Base-by-base conservation (phyloP, 2,113 vertebrate species). In the Nettapus auritus region DNA sequence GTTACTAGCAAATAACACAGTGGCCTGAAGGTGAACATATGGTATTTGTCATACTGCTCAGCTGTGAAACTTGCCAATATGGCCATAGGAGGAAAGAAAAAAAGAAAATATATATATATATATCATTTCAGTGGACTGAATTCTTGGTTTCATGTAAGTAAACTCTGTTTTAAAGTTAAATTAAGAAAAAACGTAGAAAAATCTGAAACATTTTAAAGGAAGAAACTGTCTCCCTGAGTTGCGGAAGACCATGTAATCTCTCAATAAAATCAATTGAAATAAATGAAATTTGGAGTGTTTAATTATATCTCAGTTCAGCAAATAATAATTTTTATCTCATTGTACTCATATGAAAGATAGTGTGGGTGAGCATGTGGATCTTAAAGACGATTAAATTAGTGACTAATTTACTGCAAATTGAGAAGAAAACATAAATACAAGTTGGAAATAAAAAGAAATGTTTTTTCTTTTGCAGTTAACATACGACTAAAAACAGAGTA, bases 1-100 rank as follows among this genome's bases (percentile, higher is more conserved):
- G 71, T 94, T 95, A 91, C 92, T 60, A 96, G 86, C 88, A 97
- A 97, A 97, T 88, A 97, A 89, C 73, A 85, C 15, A 87, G 89
- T 95, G 95, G 94, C 96, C 93, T 21, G 70, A 78, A 97, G 96
- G 93, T 96, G 97, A 97, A 96, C 83, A 96, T 97, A 97, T 70
- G 92, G 93, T 94, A 97, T 95, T 97, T 97, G 83, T 96, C 91
- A 85, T 86, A 93, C 73, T 92, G 79, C 73, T 97, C 77, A 97
- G 48, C 63, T 96, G 74, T 93, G 84, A 97, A 94, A 97, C 40
- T 81, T 92, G 74, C 55, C 89, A 90, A 86, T 68, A 93, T 36
- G 63, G 85, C 46, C 92, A 36, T 28, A 84, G 73, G 86, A 89
- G 26, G 56, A 60, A 48, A 74, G 52, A 19, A 46, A 46, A 46